Conservation (phyloP, 64 coral and sea anemone genomes). For the Porites australiensis region DNA sequence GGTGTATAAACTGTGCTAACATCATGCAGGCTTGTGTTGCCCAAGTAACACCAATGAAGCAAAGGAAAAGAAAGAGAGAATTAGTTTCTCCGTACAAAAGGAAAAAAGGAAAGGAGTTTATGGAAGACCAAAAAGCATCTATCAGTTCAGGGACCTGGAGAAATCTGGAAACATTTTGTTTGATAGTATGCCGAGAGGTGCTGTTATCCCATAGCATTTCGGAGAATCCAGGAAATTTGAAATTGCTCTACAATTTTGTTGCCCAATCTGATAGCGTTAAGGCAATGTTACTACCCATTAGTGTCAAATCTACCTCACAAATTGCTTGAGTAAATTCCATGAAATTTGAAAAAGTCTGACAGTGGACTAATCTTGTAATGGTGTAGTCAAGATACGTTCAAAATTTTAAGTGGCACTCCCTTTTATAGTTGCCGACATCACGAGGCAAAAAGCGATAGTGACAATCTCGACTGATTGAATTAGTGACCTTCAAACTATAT, state of each 20-base stretch:
- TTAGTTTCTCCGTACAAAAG: constrained; percentile 41
- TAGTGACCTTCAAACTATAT: too few species aligned
- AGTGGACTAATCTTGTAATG: too few species aligned
- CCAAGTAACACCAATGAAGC: not conserved
- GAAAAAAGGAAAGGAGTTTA: constrained; percentile 16
- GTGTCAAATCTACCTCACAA: too few species aligned
- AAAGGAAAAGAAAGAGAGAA: constrained; percentile 11
- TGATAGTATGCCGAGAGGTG: not conserved
- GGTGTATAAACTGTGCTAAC: constrained; percentile 20
- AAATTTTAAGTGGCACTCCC: too few species aligned
- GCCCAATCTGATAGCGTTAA: constrained; percentile 21
- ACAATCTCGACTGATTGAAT: too few species aligned
- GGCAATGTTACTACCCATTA: constrained; percentile 10
- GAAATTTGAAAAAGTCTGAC: too few species aligned
- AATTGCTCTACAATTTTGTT: not conserved
- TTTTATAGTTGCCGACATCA: too few species aligned
- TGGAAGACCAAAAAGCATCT: not conserved
- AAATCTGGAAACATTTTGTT: constrained; percentile 13
- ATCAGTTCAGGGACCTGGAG: constrained; percentile 20
- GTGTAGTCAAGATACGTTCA: too few species aligned
- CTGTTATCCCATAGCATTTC: too few species aligned
- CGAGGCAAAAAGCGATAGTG: too few species aligned
- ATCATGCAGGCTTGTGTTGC: not conserved
- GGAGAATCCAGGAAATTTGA: not conserved
- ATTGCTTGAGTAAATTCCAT: too few species aligned